Percentiles rank a stretch among this genome's conserved stretches.
Evolutionary conservation across 2,888 invertebrate genomes (phyloP).

Genomic region (Meandrusa payeni): DNA sequence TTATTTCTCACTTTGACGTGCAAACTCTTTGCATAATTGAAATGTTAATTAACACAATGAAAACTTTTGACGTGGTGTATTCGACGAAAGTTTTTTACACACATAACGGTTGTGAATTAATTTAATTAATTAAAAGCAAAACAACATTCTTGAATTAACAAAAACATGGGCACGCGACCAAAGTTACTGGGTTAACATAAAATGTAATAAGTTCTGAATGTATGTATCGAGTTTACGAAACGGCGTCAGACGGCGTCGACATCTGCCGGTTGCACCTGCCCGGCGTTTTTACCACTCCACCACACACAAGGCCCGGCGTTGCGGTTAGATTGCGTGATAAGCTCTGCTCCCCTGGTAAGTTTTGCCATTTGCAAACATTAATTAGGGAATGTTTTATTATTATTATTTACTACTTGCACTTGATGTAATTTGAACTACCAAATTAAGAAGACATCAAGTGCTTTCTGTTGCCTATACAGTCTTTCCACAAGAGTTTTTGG

Average conservation of each 20-base stretch:
- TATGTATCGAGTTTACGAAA: constrained; percentile 36
- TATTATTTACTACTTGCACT: no score
- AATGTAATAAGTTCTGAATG: constrained; percentile 38
- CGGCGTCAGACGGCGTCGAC: constrained; percentile 39
- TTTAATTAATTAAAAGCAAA: not conserved
- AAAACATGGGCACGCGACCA: constrained; percentile 9
- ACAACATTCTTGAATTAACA: not conserved
- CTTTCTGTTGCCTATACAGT: no score
- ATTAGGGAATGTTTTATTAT: no score
- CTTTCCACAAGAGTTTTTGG: no score
- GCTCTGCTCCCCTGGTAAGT: constrained; percentile 36
- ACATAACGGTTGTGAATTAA: not conserved
- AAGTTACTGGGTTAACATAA: constrained; percentile 37
- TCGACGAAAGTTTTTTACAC: no score
- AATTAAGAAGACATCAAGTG: no score
- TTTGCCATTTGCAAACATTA: not conserved
- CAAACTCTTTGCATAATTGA: no score
- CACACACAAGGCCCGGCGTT: constrained; percentile 33
- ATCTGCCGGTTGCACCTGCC: constrained; percentile 61
- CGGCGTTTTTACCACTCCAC: constrained; percentile 43
- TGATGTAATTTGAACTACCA: no score
- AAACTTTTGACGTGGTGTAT: no score
- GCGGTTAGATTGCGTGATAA: constrained; percentile 37
- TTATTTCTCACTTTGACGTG: no score
- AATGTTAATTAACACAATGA: no score